These are phyloP conservation scores for Montipora capricornis DNA, from an alignment of 64 coral and sea anemone genomes.

Conservation along the genomic window DNA sequence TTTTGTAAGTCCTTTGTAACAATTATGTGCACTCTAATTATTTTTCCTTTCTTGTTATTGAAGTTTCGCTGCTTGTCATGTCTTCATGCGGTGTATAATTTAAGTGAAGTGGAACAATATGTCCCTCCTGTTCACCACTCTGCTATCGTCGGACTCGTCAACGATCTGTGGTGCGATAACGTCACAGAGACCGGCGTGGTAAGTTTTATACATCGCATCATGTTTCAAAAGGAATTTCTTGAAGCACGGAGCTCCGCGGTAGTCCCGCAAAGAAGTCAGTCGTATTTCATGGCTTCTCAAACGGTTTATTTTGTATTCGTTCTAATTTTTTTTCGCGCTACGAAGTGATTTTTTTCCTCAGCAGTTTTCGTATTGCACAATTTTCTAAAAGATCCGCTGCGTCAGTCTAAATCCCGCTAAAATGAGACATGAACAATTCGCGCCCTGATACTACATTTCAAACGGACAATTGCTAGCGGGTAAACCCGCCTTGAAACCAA, in stretches of 20 bases:
- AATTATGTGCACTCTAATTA: too few species aligned
- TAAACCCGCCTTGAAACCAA: neutral
- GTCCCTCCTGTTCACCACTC: conserved; percentile 87
- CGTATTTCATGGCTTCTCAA: neutral
- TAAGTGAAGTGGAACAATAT: conserved; percentile 13
- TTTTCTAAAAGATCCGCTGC: too few species aligned
- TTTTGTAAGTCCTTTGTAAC: too few species aligned
- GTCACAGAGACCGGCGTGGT: conserved; percentile 22
- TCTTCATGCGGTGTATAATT: conserved; percentile 58
- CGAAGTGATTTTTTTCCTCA: too few species aligned
- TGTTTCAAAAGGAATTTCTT: too few species aligned
- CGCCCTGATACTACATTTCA: neutral
- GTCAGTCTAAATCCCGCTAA: too few species aligned
- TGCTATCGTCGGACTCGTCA: conserved; percentile 69
- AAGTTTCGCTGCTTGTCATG: conserved; percentile 39
- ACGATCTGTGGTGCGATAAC: conserved; percentile 63
- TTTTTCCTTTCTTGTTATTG: neutral
- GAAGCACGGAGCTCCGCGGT: too few species aligned
- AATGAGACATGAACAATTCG: too few species aligned
- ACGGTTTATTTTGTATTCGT: neutral
- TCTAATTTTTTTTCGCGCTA: too few species aligned
- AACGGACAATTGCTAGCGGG: neutral
- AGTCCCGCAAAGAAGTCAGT: too few species aligned
- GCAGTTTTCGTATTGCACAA: too few species aligned
- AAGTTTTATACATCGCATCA: neutral